Evolutionary conservation across 2,888 invertebrate species (phyloP).

Genomic region (Apamea epomidion): DNA sequence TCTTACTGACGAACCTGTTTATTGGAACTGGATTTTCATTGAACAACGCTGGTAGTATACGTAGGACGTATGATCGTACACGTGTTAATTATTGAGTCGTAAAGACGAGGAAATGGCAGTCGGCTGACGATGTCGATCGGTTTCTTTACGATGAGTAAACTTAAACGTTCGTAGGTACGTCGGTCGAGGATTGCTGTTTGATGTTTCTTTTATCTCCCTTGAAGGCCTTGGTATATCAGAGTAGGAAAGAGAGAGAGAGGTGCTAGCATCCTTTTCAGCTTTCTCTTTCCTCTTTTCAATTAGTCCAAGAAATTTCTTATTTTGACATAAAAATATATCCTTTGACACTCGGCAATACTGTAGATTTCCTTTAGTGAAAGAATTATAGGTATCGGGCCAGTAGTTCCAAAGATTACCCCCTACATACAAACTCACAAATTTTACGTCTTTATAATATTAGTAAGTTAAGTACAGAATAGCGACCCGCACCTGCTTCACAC

Average conservation of each 20-base stretch:
- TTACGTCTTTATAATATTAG: neutral
- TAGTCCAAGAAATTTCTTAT: neutral
- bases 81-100: constrained; percentile 52
- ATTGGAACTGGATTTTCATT: constrained; percentile 18
- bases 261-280: neutral
- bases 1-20: constrained; percentile 21
- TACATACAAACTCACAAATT: neutral
- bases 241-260: neutral
- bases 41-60: constrained; percentile 5
- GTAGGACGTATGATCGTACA: constrained; percentile 22
- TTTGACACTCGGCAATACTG: too few relatives aligned
- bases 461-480: neutral
- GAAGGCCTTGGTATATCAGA: neutral
- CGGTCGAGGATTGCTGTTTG: constrained; percentile 13
- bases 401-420: too few relatives aligned
- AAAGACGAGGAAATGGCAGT: constrained; percentile 52
- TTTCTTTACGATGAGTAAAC: constrained; percentile 44
- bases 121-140: constrained; percentile 36
- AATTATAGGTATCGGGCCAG: too few relatives aligned
- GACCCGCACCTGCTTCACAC: neutral
- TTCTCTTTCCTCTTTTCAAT: neutral
- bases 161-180: neutral
- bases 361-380: too few relatives aligned
- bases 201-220: constrained; percentile 31
- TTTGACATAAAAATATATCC: neutral